Percentiles rank a stretch among this genome's conserved stretches.
Evolutionary conservation across 2,888 invertebrate genomes (phyloP).

Genomic region (Andrena minutula): DNA sequence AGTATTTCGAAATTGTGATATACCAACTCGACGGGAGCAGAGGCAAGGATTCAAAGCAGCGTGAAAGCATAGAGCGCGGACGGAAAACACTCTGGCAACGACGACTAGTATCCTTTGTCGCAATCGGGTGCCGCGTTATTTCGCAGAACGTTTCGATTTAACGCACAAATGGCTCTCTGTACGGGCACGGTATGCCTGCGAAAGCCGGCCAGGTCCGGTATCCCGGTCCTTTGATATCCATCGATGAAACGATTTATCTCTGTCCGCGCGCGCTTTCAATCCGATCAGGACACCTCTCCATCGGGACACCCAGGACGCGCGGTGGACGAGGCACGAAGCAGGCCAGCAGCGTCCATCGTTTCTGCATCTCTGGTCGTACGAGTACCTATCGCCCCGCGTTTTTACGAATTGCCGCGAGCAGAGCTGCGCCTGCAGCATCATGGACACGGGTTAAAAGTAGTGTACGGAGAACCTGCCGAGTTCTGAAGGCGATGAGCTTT

Average conservation of each 20-base stretch:
- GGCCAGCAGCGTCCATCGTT: conserved; percentile 54
- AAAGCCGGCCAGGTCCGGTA: conserved; percentile 67
- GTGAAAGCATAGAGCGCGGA: conserved; percentile 36
- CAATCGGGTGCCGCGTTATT: conserved; percentile 69
- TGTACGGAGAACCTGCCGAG: no score
- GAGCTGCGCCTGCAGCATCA: no score
- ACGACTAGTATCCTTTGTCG: conserved; percentile 72
- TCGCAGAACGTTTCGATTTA: conserved; percentile 74
- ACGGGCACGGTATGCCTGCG: conserved; percentile 65
- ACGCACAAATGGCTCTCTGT: conserved; percentile 74
- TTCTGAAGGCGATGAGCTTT: no score
- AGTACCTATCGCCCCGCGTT: conserved; percentile 55
- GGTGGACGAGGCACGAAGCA: conserved; percentile 67
- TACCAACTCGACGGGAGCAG: conserved; percentile 12
- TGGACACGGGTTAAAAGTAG: no score
- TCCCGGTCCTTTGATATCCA: conserved; percentile 75
- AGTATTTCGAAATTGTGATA: neutral
- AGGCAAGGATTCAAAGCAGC: conserved; percentile 44
- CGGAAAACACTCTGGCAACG: conserved; percentile 55
- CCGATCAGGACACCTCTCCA: conserved; percentile 74
- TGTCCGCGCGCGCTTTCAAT: conserved; percentile 76
- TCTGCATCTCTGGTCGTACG: conserved; percentile 51
- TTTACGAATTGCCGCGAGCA: conserved; percentile 49
- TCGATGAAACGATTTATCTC: conserved; percentile 77
- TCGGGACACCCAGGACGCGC: conserved; percentile 73